These are phyloP conservation scores for Epistrophe grossulariae DNA, from an alignment of 2,888 invertebrate genomes.

Conservation along the genomic window DNA sequence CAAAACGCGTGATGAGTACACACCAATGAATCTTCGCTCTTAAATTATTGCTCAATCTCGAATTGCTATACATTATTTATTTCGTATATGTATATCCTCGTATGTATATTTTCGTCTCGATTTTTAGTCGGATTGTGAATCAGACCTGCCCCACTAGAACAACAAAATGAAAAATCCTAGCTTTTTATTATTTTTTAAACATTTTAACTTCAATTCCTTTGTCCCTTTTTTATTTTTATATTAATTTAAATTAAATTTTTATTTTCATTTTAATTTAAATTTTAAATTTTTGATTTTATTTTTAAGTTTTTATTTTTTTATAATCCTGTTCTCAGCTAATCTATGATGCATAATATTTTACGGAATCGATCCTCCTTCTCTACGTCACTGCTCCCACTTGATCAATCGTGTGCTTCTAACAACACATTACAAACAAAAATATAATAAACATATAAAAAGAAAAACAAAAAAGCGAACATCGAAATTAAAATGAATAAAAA, in stretches of 20 bases:
- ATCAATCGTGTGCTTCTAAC: slow-evolving; percentile 59
- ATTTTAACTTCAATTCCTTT: too few species aligned
- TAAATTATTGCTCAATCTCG: too few species aligned
- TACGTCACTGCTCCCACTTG: slow-evolving; percentile 41
- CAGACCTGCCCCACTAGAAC: too few species aligned
- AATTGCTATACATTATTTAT: too few species aligned
- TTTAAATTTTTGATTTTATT: slow-evolving; percentile 12
- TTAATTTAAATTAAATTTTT: not conserved
- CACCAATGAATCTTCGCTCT: too few species aligned
- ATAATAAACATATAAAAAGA: not conserved
- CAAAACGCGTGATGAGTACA: too few species aligned
- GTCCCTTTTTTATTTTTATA: not conserved
- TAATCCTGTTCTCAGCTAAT: slow-evolving; percentile 34
- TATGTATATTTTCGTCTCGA: too few species aligned
- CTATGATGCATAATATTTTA: slow-evolving; percentile 31
- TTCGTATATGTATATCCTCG: too few species aligned
- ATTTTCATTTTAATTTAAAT: slow-evolving; percentile 14
- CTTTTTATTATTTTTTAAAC: too few species aligned
- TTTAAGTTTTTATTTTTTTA: slow-evolving; percentile 14
- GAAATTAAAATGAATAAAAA: slow-evolving; percentile 49
- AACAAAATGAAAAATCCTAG: too few species aligned
- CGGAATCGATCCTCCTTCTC: slow-evolving; percentile 7
- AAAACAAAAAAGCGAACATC: slow-evolving; percentile 51
- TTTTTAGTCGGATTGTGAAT: too few species aligned
- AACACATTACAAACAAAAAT: slow-evolving; percentile 25